Evolutionary conservation across 2,113 vertebrate species (phyloP), one percentile per base, ranked within the genome.

Genomic region (Oreochromis tanganicae): DNA sequence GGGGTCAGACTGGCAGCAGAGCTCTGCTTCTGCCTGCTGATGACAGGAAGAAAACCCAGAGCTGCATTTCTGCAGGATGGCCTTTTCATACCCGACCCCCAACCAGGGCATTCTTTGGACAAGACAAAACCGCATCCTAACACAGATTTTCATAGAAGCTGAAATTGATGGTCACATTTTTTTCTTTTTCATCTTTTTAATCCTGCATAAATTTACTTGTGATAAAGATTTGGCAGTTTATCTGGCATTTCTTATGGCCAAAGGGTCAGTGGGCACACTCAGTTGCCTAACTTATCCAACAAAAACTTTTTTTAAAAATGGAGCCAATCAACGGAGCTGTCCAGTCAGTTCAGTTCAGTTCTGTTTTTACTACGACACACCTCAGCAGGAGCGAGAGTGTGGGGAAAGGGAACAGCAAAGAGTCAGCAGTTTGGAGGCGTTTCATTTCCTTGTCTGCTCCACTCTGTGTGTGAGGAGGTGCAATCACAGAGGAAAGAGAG

Each of bases 1-100:
- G 82, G 24, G 75, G 78, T 89, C 50, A 17, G 11, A 38, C 34
- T 9, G 85, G 81, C 73, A 43, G 82, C 19, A 7, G 34, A 5
- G 7, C 50, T 16, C 82, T 21, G 52, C 82, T 63, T 7, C 86
- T 32, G 9, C 86, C 84, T 79, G 88, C 88, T 66, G 85, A 85
- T 34, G 86, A 34, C 82, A 91, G 93, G 88, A 92, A 93, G 90
- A 56, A 73, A 12, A 83, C 87, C 88, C 88, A 2, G 75, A 7
- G 79, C 68, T 86, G 87, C 57, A 4, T 16, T 48, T 59, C 83
- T 87, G 63, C 88, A 52, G 0, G 24, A 6, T 19, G 71, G 12
- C 89, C 55, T 83, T 83, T 85, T 38, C 71, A 78, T 5, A 8
- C 34, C 43, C 27, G 9, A 36, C 82, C 71, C 32, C 36, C 17